phyloP scores from a whole-genome alignment of 2,888 invertebrate species.

The Ptychoptera contaminata region DNA sequence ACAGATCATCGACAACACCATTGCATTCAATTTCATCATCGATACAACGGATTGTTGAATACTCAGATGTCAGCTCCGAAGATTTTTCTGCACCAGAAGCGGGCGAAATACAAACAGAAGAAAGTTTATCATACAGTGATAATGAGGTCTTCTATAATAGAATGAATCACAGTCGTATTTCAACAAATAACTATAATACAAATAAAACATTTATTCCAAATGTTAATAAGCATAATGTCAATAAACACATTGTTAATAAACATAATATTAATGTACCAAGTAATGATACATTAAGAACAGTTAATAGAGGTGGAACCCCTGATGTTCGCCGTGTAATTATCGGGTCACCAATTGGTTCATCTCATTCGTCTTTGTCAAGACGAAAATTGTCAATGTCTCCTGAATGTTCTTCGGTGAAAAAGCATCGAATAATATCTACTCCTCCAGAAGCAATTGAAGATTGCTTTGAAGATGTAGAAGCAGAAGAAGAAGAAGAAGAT shows the following conservation, averaged over 20 bases:
- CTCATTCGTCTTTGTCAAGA: conserved; percentile 13
- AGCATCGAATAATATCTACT: too few species aligned
- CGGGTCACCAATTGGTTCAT: conserved; percentile 20
- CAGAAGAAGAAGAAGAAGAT: conserved; percentile 30
- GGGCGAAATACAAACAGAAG: conserved; percentile 73
- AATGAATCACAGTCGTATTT: too few species aligned
- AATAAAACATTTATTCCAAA: too few species aligned
- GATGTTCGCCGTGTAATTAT: conserved; percentile 17
- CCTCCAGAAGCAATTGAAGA: too few species aligned
- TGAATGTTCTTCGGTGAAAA: neutral
- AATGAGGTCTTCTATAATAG: too few species aligned
- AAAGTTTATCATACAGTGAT: conserved; percentile 34
- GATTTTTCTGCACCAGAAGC: conserved; percentile 81
- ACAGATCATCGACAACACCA: neutral
- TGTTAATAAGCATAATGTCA: too few species aligned
- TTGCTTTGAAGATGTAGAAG: neutral
- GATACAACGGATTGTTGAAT: conserved; percentile 37
- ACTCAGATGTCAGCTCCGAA: conserved; percentile 86
- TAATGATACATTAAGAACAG: too few species aligned
- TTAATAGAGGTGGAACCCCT: too few species aligned
- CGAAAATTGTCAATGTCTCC: conserved; percentile 3
- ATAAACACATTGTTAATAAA: too few species aligned
- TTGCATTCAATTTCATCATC: neutral
- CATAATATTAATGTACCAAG: too few species aligned
- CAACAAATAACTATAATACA: too few species aligned